phyloP scores from a whole-genome alignment of 2,888 invertebrate genomes.

The Parapristionchus giblindavisi region DNA sequence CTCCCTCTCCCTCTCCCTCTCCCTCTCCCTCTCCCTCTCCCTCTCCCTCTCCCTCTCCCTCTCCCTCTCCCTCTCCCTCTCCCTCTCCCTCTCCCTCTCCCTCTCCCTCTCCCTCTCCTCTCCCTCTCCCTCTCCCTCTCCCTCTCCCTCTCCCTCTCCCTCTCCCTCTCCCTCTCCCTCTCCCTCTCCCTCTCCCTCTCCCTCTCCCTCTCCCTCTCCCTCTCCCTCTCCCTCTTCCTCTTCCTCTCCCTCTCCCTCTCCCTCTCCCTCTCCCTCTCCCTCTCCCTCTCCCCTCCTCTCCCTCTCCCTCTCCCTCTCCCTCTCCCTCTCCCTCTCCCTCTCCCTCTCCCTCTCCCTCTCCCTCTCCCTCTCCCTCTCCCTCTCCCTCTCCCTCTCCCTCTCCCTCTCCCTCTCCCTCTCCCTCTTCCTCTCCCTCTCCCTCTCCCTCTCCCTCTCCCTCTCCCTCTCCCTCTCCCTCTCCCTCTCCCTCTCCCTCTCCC shows the following conservation, averaged over 20 bases:
- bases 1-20: not conserved
- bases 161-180: not conserved
- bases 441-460: conserved; percentile 6
- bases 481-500: conserved; percentile 11
- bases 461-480: not conserved
- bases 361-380: conserved; percentile 11
- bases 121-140: not conserved
- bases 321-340: not conserved
- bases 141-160: conserved; percentile 5
- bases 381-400: not conserved
- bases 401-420: conserved; percentile 11
- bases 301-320: not conserved
- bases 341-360: not conserved
- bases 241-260: conserved; percentile 11
- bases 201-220: not conserved
- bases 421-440: not conserved
- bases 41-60: not conserved
- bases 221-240: too few species aligned
- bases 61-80: conserved; percentile 10
- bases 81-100: conserved; percentile 9
- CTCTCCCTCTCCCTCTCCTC: not conserved
- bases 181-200: conserved; percentile 1
- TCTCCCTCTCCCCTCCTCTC: conserved; percentile 7
- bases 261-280: not conserved
- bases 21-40: not conserved